phyloP scores from a whole-genome alignment of 2,888 invertebrate species.

The Leucoptera coffeella region DNA sequence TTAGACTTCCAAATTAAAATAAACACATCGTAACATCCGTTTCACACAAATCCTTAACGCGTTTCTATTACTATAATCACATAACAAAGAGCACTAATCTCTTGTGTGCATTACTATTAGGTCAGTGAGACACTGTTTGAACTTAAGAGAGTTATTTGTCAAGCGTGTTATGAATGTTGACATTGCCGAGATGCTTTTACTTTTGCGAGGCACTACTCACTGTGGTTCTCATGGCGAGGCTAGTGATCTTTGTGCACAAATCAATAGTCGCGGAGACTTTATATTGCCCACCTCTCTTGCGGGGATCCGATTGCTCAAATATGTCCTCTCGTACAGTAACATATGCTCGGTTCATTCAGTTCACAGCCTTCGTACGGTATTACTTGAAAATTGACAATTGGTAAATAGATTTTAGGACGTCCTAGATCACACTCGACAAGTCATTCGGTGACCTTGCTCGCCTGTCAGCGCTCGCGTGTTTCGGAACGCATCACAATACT shows the following conservation, averaged over 20 bases:
- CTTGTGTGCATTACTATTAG: not conserved
- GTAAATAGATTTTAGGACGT: too few relatives aligned
- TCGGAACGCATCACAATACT: too few relatives aligned
- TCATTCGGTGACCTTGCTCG: too few relatives aligned
- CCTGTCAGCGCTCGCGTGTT: too few relatives aligned
- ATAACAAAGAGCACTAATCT: conserved; percentile 1
- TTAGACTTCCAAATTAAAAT: too few relatives aligned
- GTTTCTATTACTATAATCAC: conserved; percentile 8
- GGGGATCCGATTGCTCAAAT: conserved; percentile 1
- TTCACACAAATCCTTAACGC: conserved; percentile 5
- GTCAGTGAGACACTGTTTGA: not conserved
- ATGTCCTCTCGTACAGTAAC: too few relatives aligned
- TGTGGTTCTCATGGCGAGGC: conserved; percentile 32
- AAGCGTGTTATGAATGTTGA: not conserved
- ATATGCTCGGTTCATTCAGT: too few relatives aligned
- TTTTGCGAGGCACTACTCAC: conserved; percentile 25
- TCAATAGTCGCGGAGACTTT: conserved; percentile 17
- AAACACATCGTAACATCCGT: conserved; percentile 7
- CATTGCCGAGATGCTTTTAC: conserved; percentile 16
- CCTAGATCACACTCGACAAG: too few relatives aligned
- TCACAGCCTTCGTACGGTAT: too few relatives aligned
- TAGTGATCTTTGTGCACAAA: conserved; percentile 20
- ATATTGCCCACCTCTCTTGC: conserved; percentile 31
- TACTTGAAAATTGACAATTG: too few relatives aligned
- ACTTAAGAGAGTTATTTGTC: not conserved